Percentiles rank a stretch among this genome's conserved stretches.
These are phyloP conservation scores for Drosophila grimshawi DNA, from an alignment of 1,140 invertebrate genomes.

Conservation along the genomic window DNA sequence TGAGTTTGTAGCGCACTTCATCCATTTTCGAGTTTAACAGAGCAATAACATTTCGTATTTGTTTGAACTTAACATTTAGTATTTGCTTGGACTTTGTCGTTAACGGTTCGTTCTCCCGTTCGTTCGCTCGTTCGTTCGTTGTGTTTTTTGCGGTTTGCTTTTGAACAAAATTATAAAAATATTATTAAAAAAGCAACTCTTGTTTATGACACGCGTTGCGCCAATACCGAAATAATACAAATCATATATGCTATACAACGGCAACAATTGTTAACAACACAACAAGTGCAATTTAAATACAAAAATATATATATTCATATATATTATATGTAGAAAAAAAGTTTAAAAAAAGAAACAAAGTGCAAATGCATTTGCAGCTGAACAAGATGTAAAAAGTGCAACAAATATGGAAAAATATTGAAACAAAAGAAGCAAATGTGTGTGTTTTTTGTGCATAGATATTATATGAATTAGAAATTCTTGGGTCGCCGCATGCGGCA, in stretches of 20 bases:
- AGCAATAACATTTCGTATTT: constrained; percentile 70
- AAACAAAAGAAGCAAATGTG: constrained; percentile 33
- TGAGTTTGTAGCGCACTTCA: constrained; percentile 47
- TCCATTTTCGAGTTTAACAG: constrained; percentile 52
- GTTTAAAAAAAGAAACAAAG: constrained; percentile 56
- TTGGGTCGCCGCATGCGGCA: constrained; percentile 38
- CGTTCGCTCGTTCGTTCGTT: constrained; percentile 53
- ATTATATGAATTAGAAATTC: constrained; percentile 44
- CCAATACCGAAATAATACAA: constrained; percentile 4
- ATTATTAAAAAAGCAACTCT: constrained; percentile 43
- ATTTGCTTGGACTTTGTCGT: constrained; percentile 82
- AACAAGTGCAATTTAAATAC: constrained; percentile 75
- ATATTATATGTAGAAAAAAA: constrained; percentile 40
- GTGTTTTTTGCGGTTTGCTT: constrained; percentile 55
- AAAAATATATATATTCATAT: constrained; percentile 15
- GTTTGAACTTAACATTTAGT: constrained; percentile 74
- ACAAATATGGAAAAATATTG: constrained; percentile 18
- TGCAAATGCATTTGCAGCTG: constrained; percentile 76
- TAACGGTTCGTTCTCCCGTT: constrained; percentile 75
- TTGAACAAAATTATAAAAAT: constrained; percentile 44
- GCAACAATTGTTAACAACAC: constrained; percentile 60
- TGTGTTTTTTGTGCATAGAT: constrained; percentile 52
- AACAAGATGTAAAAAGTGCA: constrained; percentile 47
- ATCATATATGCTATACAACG: constrained; percentile 35
- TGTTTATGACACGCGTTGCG: constrained; percentile 43